phyloP scores from a whole-genome alignment of 2,888 invertebrate species.

The Petrolisthes manimaculis region DNA sequence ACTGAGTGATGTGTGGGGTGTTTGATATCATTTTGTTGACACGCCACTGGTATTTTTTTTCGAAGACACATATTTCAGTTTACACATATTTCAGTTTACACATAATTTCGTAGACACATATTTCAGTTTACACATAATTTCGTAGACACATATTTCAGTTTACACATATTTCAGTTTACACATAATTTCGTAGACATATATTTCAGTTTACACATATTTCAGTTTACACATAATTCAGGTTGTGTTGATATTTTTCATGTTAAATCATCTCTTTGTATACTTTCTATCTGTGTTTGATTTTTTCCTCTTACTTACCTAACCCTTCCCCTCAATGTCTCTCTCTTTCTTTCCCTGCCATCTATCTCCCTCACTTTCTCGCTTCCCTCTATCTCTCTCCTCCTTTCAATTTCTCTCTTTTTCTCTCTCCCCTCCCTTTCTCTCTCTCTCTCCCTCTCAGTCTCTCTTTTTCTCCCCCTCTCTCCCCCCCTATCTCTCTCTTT shows the following conservation, averaged over 20 bases:
- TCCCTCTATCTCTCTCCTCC: neutral
- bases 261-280: neutral
- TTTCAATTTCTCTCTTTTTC: neutral
- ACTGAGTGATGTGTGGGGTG: too few species aligned
- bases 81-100: too few species aligned
- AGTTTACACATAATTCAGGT: neutral
- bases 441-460: neutral
- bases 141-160: too few species aligned
- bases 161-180: too few species aligned
- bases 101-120: too few species aligned
- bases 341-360: neutral
- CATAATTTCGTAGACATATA: too few species aligned
- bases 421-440: neutral
- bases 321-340: neutral
- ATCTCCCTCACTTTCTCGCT: neutral
- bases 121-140: too few species aligned
- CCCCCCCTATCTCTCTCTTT: neutral
- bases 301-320: neutral
- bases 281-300: neutral
- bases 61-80: too few species aligned
- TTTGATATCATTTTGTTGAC: too few species aligned
- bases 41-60: too few species aligned
- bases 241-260: neutral
- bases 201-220: too few species aligned
- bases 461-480: neutral